Percentiles rank a stretch among this genome's conserved stretches.
Evolutionary conservation across 2,113 vertebrate genomes (phyloP).

Genomic region (Chaenocephalus aceratus): DNA sequence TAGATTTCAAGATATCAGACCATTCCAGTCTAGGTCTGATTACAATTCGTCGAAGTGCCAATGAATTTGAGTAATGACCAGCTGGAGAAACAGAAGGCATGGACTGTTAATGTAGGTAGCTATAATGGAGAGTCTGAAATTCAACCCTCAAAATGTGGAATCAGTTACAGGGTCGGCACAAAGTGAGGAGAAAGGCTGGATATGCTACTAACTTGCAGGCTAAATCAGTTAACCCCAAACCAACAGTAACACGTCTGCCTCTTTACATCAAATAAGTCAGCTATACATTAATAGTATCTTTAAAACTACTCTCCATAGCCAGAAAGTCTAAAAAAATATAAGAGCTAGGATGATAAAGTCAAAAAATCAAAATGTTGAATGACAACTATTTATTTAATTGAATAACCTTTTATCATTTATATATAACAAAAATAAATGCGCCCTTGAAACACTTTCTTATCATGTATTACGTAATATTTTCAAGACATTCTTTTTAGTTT

Average conservation of each 20-base stretch:
- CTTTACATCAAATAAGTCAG: neutral
- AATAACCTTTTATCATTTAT: too few species aligned
- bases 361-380: too few species aligned
- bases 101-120: neutral
- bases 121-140: conserved; percentile 18
- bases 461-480: too few species aligned
- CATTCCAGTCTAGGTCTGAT: neutral
- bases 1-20: neutral
- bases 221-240: neutral
- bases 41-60: conserved; percentile 21
- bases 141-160: neutral
- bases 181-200: conserved; percentile 12
- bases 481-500: too few species aligned
- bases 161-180: conserved; percentile 13
- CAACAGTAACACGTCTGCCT: neutral
- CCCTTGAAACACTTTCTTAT: too few species aligned
- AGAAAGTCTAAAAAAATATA: neutral
- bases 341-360: neutral
- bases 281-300: neutral
- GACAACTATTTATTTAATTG: too few species aligned
- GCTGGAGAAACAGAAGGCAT: neutral
- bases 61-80: conserved; percentile 37
- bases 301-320: neutral
- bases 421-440: too few species aligned
- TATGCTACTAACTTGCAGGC: neutral